phyloP scores from a whole-genome alignment of 2,113 vertebrate genomes.

The Pantherophis guttatus region DNA sequence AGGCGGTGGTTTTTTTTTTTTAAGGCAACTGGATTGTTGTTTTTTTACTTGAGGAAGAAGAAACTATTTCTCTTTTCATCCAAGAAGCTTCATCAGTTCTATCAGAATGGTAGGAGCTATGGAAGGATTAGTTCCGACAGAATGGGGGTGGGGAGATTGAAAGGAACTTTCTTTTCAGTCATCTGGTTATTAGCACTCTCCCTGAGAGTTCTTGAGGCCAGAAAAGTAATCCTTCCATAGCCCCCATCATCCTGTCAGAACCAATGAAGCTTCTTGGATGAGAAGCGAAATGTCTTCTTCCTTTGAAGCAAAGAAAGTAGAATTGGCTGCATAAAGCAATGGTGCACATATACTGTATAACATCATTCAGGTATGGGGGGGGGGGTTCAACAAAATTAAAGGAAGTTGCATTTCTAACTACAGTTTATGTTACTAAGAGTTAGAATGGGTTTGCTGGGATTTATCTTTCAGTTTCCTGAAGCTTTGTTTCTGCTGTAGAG shows the following conservation, averaged over 20 bases:
- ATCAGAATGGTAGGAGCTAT: neutral
- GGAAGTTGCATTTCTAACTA: neutral
- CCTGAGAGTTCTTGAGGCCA: neutral
- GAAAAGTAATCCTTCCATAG: neutral
- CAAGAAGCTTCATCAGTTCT: neutral
- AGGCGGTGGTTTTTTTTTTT: no score
- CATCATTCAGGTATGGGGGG: neutral
- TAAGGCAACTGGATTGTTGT: neutral
- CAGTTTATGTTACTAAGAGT: neutral
- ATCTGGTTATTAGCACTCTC: neutral
- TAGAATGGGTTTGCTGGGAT: neutral
- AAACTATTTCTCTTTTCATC: neutral
- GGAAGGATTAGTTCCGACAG: neutral
- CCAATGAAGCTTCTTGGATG: neutral
- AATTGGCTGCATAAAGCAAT: neutral
- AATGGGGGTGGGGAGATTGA: neutral
- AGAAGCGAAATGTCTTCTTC: no score
- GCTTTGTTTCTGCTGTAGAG: neutral
- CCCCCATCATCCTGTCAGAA: neutral
- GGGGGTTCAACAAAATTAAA: neutral
- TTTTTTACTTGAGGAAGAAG: neutral
- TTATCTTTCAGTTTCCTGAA: neutral
- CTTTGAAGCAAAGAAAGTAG: neutral
- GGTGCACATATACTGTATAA: neutral
- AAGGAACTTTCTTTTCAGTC: neutral